These are phyloP conservation scores for Corydoras sp. DNA, from an alignment of 2,113 vertebrate species.

Conservation along the genomic window DNA sequence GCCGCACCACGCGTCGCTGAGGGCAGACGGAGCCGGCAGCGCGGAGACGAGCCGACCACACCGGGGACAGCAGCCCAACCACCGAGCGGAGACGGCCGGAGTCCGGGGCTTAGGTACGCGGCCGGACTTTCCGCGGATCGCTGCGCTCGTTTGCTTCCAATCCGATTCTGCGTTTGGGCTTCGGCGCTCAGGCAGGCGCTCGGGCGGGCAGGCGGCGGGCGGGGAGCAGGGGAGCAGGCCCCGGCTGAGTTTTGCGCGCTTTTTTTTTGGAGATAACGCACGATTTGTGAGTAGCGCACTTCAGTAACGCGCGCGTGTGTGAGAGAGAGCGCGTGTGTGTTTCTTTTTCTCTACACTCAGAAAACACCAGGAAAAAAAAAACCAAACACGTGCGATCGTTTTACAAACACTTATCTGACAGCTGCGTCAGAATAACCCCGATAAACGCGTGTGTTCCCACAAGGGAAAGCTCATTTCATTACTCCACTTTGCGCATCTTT, in stretches of 20 bases:
- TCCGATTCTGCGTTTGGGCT: no score
- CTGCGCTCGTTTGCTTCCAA: no score
- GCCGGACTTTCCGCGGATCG: background rate
- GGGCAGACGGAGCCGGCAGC: conserved; percentile 49
- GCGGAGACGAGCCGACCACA: conserved; percentile 56
- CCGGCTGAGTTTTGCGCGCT: conserved; percentile 45
- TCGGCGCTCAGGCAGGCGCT: no score
- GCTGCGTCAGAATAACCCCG: conserved; percentile 49
- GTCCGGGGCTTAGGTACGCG: conserved; percentile 64
- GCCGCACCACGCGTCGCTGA: conserved; percentile 63
- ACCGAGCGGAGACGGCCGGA: conserved; percentile 63
- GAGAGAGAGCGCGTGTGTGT: no score
- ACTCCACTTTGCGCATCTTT: no score
- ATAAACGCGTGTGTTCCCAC: conserved; percentile 27
- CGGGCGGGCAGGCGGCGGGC: conserved; percentile 60
- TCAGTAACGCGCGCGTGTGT: background rate
- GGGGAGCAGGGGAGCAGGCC: conserved; percentile 54
- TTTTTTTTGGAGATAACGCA: conserved; percentile 29
- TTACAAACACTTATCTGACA: conserved; percentile 32
- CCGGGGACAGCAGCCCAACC: conserved; percentile 52
- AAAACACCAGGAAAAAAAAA: conserved; percentile 27
- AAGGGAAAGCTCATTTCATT: no score
- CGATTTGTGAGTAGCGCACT: background rate
- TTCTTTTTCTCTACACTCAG: background rate
- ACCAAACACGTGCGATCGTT: conserved; percentile 38